Conservation (phyloP, 2,113 vertebrate species). For the Pseudonaja textilis region DNA sequence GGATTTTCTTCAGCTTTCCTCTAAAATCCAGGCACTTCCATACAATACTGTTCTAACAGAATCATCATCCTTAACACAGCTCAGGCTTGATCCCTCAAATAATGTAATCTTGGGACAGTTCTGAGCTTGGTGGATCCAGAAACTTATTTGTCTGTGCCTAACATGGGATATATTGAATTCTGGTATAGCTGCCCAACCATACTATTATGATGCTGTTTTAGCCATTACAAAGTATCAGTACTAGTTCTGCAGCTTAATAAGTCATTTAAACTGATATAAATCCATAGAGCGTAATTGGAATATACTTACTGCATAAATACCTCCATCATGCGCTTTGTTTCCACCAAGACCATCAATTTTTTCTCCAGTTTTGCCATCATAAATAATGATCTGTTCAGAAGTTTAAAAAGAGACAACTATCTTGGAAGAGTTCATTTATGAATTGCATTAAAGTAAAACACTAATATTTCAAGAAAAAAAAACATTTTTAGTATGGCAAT, state of each 20-base stretch:
- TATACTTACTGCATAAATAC: constrained; percentile 91
- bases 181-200: background rate
- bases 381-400: constrained; percentile 80
- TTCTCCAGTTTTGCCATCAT: constrained; percentile 85
- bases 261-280: background rate
- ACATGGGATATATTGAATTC: background rate
- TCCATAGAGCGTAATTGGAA: background rate
- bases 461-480: background rate
- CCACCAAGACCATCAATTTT: constrained; percentile 77
- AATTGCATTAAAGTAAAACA: background rate
- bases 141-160: background rate
- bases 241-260: background rate
- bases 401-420: background rate
- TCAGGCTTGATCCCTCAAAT: too few species aligned
- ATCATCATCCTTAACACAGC: too few species aligned
- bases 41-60: background rate
- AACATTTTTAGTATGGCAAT: background rate
- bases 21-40: background rate
- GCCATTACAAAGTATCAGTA: background rate
- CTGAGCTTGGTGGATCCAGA: too few species aligned
- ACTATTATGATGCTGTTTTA: background rate
- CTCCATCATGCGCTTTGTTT: constrained; percentile 89
- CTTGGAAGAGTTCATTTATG: background rate
- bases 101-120: too few species aligned
- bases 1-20: background rate